Evolutionary conservation across 1,140 invertebrate genomes (phyloP).

Genomic region (Zophobas atratus): DNA sequence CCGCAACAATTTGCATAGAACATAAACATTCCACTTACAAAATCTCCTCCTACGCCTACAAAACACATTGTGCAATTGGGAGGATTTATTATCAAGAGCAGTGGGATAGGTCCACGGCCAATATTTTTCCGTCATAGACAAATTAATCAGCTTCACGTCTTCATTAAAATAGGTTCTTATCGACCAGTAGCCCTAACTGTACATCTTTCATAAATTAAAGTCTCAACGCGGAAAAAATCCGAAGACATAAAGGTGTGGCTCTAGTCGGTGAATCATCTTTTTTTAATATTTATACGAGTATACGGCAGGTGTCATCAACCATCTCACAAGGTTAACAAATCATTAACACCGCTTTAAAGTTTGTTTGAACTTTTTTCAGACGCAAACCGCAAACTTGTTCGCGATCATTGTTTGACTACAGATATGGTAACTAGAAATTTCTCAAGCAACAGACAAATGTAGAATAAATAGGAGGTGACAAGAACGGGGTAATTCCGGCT

Average conservation of each 20-base stretch:
- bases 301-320: constrained; percentile 35
- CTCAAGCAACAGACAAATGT: not conserved
- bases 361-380: constrained; percentile 9
- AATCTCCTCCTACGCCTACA: not conserved
- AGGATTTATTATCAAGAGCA: constrained; percentile 11
- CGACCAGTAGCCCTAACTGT: constrained; percentile 6
- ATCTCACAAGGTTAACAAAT: constrained; percentile 36
- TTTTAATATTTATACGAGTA: constrained; percentile 40
- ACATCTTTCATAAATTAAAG: constrained; percentile 4
- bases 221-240: constrained; percentile 3
- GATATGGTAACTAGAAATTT: too few relatives aligned
- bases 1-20: not conserved
- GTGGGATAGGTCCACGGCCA: not conserved
- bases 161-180: not conserved
- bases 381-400: constrained; percentile 9
- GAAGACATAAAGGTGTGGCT: constrained; percentile 21
- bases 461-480: not conserved
- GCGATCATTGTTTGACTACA: not conserved
- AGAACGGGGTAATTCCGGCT: not conserved
- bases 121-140: not conserved
- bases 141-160: not conserved
- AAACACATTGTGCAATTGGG: not conserved
- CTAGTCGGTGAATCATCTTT: constrained; percentile 32
- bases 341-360: constrained; percentile 18
- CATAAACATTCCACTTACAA: not conserved